Evolutionary conservation across 92 coral and sea anemone genomes (phyloP), one percentile per base, ranked within the genome.

Genomic region (Palythoa grandiflora): DNA sequence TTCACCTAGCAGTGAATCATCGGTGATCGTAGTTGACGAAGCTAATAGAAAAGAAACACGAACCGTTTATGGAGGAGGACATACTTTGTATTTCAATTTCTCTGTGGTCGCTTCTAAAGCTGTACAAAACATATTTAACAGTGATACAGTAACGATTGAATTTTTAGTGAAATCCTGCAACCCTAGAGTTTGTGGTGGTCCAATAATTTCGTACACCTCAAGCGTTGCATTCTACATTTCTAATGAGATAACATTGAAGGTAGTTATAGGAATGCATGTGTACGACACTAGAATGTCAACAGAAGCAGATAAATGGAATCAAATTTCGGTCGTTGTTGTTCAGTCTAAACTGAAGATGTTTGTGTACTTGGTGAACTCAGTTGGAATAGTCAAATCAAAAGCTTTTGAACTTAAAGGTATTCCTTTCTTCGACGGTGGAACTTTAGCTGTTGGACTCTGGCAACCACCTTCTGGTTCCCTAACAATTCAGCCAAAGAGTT

Each of bases 371-470:
- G 88, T 90, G 17, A 75, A 80, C 60, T 76, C 84, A 38, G 17
- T 72, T n/a, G 94, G 94, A 15, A 76, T 81, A 14, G 89, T 92
- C 57, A 83, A 73, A 36, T 89, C 85, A 68, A 92, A 86, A 38
- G 51, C 75, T 17, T 92, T 89, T 72, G 84, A 15, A 21, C 74
- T 80, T 40, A 73, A 75, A 20, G 50, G 39, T 44, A 44, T 36
- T 75, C 93, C 93, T 48, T 89, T 92, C 39, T 47, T 38, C 15
- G 68, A 73, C 51, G 89, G 84, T 16, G 94, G 94, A 86, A 84
- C 92, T 9, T 65, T 92, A 60, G 92, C 91, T 35, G 79, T 92
- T 19, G 94, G 94, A 17, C 83, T 91, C 35, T 92, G 94, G 94
- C 94, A 92, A 71, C 93, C 94, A 14, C 79, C 94, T 11, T 88